A percentile compares a stretch with the other conserved stretches of the same genome.
phyloP scores from a whole-genome alignment of 2,797 vertebrate species.

The Mormyrops boulengeri region DNA sequence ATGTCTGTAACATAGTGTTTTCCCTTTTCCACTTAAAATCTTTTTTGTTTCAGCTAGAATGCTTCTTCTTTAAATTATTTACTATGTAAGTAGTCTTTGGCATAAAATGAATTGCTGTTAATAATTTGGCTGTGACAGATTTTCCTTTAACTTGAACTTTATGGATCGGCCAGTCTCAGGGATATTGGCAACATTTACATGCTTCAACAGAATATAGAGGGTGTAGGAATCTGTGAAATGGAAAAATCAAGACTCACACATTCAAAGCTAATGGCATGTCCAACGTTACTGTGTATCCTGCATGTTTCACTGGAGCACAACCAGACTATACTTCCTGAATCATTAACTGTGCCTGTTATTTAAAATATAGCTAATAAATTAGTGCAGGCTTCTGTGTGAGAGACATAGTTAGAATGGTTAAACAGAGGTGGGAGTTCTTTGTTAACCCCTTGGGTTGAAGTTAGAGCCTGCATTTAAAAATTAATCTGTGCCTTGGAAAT shows the following conservation, averaged over 20 bases:
- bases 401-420: slow-evolving; percentile 10
- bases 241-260: neutral
- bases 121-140: neutral
- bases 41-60: neutral
- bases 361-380: slow-evolving; percentile 16
- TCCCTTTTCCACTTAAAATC: neutral
- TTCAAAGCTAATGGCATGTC: neutral
- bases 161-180: neutral
- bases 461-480: slow-evolving; percentile 14
- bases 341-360: slow-evolving; percentile 8
- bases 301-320: neutral
- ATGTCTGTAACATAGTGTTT: neutral
- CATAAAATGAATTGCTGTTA: neutral
- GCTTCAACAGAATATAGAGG: neutral
- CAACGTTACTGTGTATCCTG: neutral
- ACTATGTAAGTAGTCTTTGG: neutral
- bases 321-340: neutral
- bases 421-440: slow-evolving; percentile 10
- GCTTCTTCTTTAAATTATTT: neutral
- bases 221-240: neutral
- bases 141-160: neutral
- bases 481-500: slow-evolving; percentile 19
- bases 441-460: slow-evolving; percentile 13
- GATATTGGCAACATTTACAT: neutral
- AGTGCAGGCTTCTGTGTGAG: neutral